Evolutionary conservation across 2,113 vertebrate species (phyloP).

Genomic region (Myrmophylax atrothorax): DNA sequence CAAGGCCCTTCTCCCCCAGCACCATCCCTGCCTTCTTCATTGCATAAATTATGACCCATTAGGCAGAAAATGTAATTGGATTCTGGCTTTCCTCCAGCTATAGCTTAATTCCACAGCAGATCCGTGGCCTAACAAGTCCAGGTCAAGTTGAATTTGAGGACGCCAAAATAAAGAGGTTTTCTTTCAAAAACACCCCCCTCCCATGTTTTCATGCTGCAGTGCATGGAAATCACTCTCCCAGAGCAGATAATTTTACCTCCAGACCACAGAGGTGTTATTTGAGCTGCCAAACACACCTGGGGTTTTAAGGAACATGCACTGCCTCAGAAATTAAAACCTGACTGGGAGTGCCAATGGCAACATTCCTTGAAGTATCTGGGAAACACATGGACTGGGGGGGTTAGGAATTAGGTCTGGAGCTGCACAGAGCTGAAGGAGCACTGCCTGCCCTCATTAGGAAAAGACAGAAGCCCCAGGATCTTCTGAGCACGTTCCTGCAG

Average conservation of each 20-base stretch:
- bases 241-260: neutral
- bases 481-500: neutral
- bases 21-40: neutral
- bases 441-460: neutral
- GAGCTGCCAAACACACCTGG: neutral
- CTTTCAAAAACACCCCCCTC: neutral
- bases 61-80: conserved; percentile 22
- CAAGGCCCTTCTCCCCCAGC: neutral
- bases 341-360: neutral
- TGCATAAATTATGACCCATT: conserved; percentile 41
- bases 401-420: accelerated
- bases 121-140: neutral
- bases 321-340: neutral
- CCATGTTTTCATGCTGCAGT: neutral
- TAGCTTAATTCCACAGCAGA: neutral
- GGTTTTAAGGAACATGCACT: neutral
- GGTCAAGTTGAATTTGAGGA: conserved; percentile 49
- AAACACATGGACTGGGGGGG: accelerated
- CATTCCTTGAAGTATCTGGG: neutral
- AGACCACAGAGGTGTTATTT: neutral
- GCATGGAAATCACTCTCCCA: neutral
- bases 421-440: neutral
- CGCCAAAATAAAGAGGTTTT: neutral
- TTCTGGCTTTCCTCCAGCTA: conserved; percentile 29
- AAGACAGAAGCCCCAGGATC: accelerated